phyloP scores from a whole-genome alignment of 92 coral and sea anemone genomes.

The Zoanthus sociatus region DNA sequence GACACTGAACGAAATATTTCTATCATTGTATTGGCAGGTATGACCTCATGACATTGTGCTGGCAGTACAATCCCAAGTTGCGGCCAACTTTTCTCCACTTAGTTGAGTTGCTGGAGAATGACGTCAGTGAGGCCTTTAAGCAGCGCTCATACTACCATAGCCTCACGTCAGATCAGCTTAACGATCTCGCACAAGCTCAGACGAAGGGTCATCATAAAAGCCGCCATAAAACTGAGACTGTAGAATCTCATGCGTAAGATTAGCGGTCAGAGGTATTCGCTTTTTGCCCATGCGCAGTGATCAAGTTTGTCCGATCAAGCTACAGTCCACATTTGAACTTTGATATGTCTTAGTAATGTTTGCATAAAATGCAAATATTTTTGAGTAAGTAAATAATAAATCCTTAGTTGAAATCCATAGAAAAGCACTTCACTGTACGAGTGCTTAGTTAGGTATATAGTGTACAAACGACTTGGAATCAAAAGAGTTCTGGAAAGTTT shows the following conservation, averaged over 20 bases:
- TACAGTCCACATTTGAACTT: not conserved
- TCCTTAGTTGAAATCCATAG: no score
- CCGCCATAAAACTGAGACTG: conserved; percentile 60
- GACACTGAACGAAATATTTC: not conserved
- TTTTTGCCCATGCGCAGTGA: conserved; percentile 17
- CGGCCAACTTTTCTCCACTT: conserved; percentile 90
- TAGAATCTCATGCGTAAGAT: conserved; percentile 53
- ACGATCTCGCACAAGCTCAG: conserved; percentile 53
- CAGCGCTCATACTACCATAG: conserved; percentile 87
- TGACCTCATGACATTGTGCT: conserved; percentile 87
- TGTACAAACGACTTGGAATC: no score
- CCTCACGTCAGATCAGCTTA: conserved; percentile 74
- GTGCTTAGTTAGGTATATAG: no score
- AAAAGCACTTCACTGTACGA: no score
- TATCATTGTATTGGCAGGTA: conserved; percentile 55
- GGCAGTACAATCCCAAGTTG: conserved; percentile 85
- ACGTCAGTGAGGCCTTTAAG: conserved; percentile 70
- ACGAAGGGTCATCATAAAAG: conserved; percentile 68
- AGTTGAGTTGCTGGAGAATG: conserved; percentile 72
- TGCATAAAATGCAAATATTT: no score
- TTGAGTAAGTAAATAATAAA: no score
- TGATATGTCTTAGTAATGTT: no score
- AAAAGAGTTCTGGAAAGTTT: no score
- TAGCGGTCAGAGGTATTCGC: conserved; percentile 15
- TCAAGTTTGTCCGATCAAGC: not conserved